phyloP scores from a whole-genome alignment of 2,797 vertebrate species.

The Euthynnus affinis region DNA sequence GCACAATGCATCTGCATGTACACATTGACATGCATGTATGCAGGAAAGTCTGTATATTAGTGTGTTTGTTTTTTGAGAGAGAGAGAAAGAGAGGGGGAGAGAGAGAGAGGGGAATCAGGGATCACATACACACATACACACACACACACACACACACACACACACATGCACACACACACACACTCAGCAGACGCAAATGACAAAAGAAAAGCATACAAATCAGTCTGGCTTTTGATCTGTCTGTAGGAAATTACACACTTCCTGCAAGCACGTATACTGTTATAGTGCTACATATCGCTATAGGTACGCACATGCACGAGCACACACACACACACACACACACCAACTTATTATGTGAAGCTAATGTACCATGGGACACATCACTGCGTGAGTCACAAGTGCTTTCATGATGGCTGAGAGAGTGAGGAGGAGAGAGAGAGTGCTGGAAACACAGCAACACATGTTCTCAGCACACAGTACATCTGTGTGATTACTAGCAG shows the following conservation, averaged over 20 bases:
- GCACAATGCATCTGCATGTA: too few relatives aligned
- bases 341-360: conserved; percentile 28
- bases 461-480: neutral
- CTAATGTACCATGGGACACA: conserved; percentile 30
- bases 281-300: too few relatives aligned
- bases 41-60: neutral
- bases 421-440: neutral
- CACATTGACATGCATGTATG: too few relatives aligned
- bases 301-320: too few relatives aligned
- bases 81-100: neutral
- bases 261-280: neutral
- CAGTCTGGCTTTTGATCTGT: neutral
- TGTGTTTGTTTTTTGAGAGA: neutral
- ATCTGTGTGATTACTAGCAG: neutral
- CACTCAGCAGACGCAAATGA: neutral
- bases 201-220: neutral
- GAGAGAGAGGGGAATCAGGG: conserved; percentile 11
- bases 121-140: conserved; percentile 5
- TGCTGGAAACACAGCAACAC: neutral
- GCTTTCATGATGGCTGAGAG: conserved; percentile 24
- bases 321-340: neutral
- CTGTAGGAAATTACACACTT: neutral
- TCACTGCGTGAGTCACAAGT: conserved; percentile 30
- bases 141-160: conserved; percentile 1
- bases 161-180: conserved; percentile 1